Percentiles rank a stretch among this genome's conserved stretches.
phyloP scores from a whole-genome alignment of 2,797 vertebrate genomes.

The Saxicola maurus region DNA sequence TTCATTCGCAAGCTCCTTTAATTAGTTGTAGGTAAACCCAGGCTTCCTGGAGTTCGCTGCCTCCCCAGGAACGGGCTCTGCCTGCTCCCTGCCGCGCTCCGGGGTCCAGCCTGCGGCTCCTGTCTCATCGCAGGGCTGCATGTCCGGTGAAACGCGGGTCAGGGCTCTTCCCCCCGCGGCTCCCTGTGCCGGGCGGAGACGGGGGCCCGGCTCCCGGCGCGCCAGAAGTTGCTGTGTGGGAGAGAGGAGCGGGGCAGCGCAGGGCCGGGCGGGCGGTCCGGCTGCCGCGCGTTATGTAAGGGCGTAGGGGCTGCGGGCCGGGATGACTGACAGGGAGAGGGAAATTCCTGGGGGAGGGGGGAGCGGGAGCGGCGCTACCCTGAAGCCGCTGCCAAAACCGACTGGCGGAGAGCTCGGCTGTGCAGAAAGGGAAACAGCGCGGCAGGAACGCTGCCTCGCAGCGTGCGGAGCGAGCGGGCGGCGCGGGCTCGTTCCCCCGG shows the following conservation, averaged over 20 bases:
- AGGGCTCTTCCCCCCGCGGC: neutral
- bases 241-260: neutral
- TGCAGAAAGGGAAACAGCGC: neutral
- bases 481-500: neutral
- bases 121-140: neutral
- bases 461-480: neutral
- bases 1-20: slow-evolving; percentile 35
- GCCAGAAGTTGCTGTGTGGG: neutral
- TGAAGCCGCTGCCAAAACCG: slow-evolving; percentile 42
- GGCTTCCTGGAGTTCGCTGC: neutral
- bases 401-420: slow-evolving; percentile 13
- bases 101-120: neutral
- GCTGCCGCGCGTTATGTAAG: slow-evolving; percentile 65
- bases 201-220: neutral
- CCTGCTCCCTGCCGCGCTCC: neutral
- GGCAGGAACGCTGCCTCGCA: neutral
- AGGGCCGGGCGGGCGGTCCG: neutral
- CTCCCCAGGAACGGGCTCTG: neutral
- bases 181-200: neutral
- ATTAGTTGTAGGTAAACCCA: slow-evolving; percentile 38
- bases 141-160: neutral
- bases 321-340: slow-evolving; percentile 63
- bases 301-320: slow-evolving; percentile 52
- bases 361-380: slow-evolving; percentile 39
- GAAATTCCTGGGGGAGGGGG: slow-evolving; percentile 67